Evolutionary conservation across 2,113 vertebrate genomes (phyloP), one percentile per base, ranked within the genome.

Genomic region (Corvus cornix): DNA sequence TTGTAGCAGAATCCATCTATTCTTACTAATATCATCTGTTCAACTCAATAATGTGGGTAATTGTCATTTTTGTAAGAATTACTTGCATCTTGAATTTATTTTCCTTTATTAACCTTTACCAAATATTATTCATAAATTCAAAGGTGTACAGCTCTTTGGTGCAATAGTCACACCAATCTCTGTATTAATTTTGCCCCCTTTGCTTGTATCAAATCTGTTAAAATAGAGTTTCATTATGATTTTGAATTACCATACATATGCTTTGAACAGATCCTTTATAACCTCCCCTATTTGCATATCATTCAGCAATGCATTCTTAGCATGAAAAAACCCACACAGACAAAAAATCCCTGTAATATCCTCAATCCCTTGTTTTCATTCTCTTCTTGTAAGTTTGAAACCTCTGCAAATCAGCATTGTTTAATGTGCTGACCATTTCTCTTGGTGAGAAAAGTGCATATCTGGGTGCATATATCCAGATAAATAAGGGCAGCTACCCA

Each of bases 231-330:
- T 93, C n/a, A 74, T 94, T 88, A 73, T 16, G 6, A 53, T 82
- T 95, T 84, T 77, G 51, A 92, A 74, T 94, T 87, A 79, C 28
- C 5, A 2, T 84, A 79, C 87, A 78, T 78, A 69, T 8, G 5
- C 28, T 92, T 84, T 91, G 66, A 97, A 82, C 33, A 84, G 64
- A 81, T 53, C 44, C 35, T 51, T 93, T 94, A 76, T 67, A 94
- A 76, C 30, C 56, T 67, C 81, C 35, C 5, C 15, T 75, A 80
- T 90, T 84, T 96, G 76, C 55, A 82, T 87, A 76, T 66, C 75
- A 78, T 79, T 90, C 72, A 94, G 51, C 33, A 73, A 13, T 48
- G 24, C 14, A n/a, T 68, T 70, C 63, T 91, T 76, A 52, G 13
- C 56, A 68, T n/a, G 31, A 68, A 84, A 84, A 90, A 87, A 20